Evolutionary conservation across 2,797 vertebrate genomes (phyloP), one percentile per base, ranked within the genome.

Genomic region (Mustela erminea): DNA sequence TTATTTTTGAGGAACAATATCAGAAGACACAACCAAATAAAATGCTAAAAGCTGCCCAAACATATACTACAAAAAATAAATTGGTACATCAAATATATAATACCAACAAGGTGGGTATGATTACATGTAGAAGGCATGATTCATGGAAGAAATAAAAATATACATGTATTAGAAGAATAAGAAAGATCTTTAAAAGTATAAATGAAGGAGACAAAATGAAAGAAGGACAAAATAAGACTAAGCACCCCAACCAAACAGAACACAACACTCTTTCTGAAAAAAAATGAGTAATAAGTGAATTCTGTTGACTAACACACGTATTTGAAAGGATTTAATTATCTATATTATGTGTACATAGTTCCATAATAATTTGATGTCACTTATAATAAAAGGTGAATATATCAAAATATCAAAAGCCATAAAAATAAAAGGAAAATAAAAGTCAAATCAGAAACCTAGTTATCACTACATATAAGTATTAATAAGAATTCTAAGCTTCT

Each of bases 11-110:
- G 25, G 21, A 52, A 70, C 87, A 95, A 83, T 54, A 58, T 49
- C 18, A 75, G 46, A 97, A 95, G 41, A 75, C 7, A 86, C 18
- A 93, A 80, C 25, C 58, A 94, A 91, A 96, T 77, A 95, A 84
- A 92, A 85, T 83, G 46, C 21, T 91, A 72, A 90, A 64, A 93
- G n/a, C 7, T 97, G 43, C 46, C n/a, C 15, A 83, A 87, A 94
- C 14, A 90, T 46, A 92, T 2, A 38, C 20, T 80, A 35, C 46
- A 81, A 92, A 92, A 89, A 93, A 77, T 68, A 96, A 74, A 84
- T 25, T 70, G 68, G 12, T 38, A 12, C 58, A 84, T 77, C 38
- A 87, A 77, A 81, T 11, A 43, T 58, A 87, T 49, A 78, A 88
- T 84, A 92, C 6, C n/a, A 78, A 43, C 62, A 75, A 21, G 38